Evolutionary conservation across 1,140 invertebrate genomes (phyloP), one percentile per base, ranked within the genome.

Genomic region (Lasioglossum albipes): DNA sequence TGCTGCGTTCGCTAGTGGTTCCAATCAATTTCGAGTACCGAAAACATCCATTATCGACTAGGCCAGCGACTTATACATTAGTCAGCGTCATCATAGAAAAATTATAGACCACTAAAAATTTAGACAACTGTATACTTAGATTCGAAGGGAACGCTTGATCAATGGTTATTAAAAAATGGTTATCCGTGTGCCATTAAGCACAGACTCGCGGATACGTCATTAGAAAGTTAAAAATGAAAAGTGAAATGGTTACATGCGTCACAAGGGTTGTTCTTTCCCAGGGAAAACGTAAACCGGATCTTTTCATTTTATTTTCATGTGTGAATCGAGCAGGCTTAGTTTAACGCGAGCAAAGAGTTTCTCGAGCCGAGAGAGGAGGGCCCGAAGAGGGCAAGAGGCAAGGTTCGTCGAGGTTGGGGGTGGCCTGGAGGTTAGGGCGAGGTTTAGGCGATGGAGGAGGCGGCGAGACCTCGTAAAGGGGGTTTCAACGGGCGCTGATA

Each of bases 401-500:
- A 88, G 84, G 70, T 81, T 81, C 54, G 79, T 70, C 59, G 74
- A 62, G 74, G 77, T 45, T 45, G 31, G 59, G 68, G 87, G 73
- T 75, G 81, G 86, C 81, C 86, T 76, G 85, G 52, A 88, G 84
- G 87, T 88, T 86, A 87, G 85, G 87, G 86, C 80, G 86, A 89
- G 84, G 86, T 84, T 86, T 81, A 86, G 79, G 83, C 72, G 77
- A 70, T 74, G 79, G 81, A 75, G 87, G 84, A 78, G 83, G 84
- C 84, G 88, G 90, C 85, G 87, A 91, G 89, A 89, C 86, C 90
- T 92, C 91, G 91, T 92, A 93, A 93, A 92, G 90, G 91, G 91
- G 91, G 89, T 90, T 91, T 92, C 89, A 91, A 84, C 86, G 86
- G 88, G 86, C 88, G 91, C 87, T 91, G 91, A 93, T 93, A 93